Base-by-base conservation (phyloP, 2,888 invertebrate genomes). In the Lasioglossum leucozonium region DNA sequence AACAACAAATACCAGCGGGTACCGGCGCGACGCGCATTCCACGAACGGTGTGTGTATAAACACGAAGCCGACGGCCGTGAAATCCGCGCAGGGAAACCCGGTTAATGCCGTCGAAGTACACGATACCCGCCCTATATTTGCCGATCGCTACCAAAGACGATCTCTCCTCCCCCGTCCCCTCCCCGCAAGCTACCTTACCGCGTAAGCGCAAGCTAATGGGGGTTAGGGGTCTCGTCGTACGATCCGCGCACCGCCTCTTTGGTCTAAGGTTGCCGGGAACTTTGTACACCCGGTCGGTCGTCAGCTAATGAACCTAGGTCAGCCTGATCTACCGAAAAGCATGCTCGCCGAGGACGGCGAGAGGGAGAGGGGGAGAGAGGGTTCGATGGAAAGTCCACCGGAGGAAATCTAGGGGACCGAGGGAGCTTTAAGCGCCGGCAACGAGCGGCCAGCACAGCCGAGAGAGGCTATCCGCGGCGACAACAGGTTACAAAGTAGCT, bases 1-100 rank as follows among this genome's bases (percentile, higher is more conserved):
- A 92, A 92, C 91, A 91, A 90, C 90, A 92, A 92, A 92, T 92
- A 91, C 87, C 86, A 79, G 74, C 86, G 85, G 89, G 86, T 88
- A 90, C 87, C 58, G 84, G 86, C 76, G 18, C 18, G 16, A 1
- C 80, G 85, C 71, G 84, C 84, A 89, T 90, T 85, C 76, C 85
- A 44, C 47, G 72, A 80, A 82, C 79, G 79, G 77, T 87, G 83
- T 87, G 83, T 85, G 87, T 92, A 91, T 87, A 91, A 90, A 92
- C 85, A 92, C 83, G 87, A 79, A 82, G 85, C 89, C 86, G 83
- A 87, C 83, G 80, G 82, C 82, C 80, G 81, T 90, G 86, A 90
- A 92, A 91, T 90, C 82, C 85, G 85, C 82, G 88, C 82, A 71
- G 77, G 76, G 79, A 79, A 79, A 84, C 62, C 58, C 72, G 74